Evolutionary conservation across 2,113 vertebrate genomes (phyloP), one percentile per base, ranked within the genome.

Genomic region (Neotoma lepida): DNA sequence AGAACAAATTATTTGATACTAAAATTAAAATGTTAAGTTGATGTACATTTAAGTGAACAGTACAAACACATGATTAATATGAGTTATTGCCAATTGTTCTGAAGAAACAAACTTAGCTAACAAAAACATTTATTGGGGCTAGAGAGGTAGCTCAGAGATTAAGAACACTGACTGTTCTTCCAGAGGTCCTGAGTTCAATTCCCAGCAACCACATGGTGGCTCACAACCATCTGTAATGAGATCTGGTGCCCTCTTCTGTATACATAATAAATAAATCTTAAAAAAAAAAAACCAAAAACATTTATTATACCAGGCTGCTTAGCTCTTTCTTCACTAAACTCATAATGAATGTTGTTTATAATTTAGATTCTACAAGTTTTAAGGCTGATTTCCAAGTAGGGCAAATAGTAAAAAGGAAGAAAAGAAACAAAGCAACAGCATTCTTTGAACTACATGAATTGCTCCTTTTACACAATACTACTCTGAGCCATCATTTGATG

Each of bases 11-110:
- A 93, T 74, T 89, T 0, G 44, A 51, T 77, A 63, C 46, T 88
- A 94, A 95, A 92, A 95, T 82, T 71, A 90, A 96, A 39, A 94
- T 88, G 33, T 78, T 76, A 87, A 94, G 22, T 88, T 66, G 82
- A 61, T 81, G 15, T 78, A 71, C 24, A 89, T 54, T 94, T 81
- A 94, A 46, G 68, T 58, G 92, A 91, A 96, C 46, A 39, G 18
- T 86, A 92, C 2, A 92, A 90, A 70, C 61, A 88, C 33, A 93
- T 89, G 20, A 74, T 95, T 96, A 91, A 85, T 66, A 61, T 87
- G 28, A 96, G 86, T 71, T 95, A 87, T 76, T 92, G 68, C 94
- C 46, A 94, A 44, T 7, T 92, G 56, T 88, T 90, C 33, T 77
- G 73, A 93, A 87, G 24, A 94, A 28, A 70, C 39, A 84, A 63